Conservation (phyloP, 2,797 vertebrate species). For the Peromyscus aztecus region DNA sequence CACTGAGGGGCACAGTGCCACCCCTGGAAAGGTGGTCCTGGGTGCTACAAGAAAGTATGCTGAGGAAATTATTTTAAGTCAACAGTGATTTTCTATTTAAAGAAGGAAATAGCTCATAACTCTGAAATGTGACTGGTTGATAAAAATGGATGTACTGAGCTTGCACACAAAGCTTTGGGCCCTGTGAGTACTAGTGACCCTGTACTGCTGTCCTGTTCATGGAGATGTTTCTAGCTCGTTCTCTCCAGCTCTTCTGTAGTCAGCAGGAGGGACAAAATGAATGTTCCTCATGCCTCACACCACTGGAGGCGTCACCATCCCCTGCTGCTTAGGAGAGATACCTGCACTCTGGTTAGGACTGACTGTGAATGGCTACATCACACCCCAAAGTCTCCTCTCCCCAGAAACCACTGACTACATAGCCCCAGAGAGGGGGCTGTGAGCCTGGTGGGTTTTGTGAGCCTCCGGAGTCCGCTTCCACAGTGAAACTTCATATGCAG, state of each 20-base stretch:
- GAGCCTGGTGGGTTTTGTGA: neutral
- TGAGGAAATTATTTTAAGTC: neutral
- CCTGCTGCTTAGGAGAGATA: neutral
- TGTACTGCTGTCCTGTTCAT: rapidly evolving
- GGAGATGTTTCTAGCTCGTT: no score
- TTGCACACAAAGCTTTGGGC: no score
- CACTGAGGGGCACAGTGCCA: neutral
- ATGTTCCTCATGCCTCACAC: no score
- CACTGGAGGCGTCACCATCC: neutral
- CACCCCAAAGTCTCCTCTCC: neutral
- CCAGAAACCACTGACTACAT: neutral
- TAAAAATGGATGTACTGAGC: neutral
- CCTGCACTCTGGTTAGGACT: neutral
- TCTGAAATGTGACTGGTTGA: neutral
- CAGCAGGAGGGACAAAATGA: neutral
- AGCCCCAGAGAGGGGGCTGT: neutral
- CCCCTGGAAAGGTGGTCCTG: neutral
- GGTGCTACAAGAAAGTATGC: neutral
- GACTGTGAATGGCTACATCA: neutral
- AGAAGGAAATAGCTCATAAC: neutral
- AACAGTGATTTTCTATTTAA: slow-evolving; percentile 3
- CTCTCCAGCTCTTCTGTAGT: neutral
- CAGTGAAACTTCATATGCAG: no score
- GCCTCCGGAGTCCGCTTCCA: neutral
- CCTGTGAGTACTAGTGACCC: no score